phyloP scores from a whole-genome alignment of 2,888 invertebrate species.

The Falcaria lacertinaria region DNA sequence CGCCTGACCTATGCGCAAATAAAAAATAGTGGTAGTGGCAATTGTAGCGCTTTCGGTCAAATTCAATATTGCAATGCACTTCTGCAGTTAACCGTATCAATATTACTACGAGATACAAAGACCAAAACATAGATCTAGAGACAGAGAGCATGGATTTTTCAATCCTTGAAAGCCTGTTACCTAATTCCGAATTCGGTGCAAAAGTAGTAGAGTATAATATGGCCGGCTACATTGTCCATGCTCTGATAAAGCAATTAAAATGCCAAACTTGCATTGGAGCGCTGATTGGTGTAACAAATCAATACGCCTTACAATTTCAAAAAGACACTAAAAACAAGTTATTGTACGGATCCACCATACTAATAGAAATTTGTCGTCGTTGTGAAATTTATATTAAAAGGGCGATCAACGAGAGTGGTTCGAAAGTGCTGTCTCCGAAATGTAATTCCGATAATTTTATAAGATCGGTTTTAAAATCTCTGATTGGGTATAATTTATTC shows the following conservation, averaged over 20 bases:
- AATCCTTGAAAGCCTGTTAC: no score
- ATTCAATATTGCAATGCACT: no score
- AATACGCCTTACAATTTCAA: background rate
- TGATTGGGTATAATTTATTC: no score
- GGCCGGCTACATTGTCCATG: slow-evolving; percentile 3
- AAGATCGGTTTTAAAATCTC: no score
- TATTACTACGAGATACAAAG: background rate
- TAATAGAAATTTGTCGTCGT: slow-evolving; percentile 5
- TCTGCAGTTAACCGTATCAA: background rate
- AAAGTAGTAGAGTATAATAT: slow-evolving; percentile 6
- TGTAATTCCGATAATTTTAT: no score
- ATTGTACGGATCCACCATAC: background rate
- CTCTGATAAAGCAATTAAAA: slow-evolving; percentile 1
- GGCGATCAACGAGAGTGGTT: background rate
- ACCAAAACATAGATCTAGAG: background rate
- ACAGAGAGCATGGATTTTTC: no score
- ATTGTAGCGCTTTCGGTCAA: background rate
- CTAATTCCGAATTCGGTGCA: background rate
- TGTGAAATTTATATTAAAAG: slow-evolving; percentile 3
- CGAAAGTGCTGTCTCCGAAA: no score
- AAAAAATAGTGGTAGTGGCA: background rate
- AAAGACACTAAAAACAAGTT: background rate
- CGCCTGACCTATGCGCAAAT: background rate
- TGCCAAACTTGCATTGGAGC: slow-evolving; percentile 3
- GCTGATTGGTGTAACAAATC: background rate